Conservation (phyloP, 2,888 invertebrate species). For the Carcina quercana region DNA sequence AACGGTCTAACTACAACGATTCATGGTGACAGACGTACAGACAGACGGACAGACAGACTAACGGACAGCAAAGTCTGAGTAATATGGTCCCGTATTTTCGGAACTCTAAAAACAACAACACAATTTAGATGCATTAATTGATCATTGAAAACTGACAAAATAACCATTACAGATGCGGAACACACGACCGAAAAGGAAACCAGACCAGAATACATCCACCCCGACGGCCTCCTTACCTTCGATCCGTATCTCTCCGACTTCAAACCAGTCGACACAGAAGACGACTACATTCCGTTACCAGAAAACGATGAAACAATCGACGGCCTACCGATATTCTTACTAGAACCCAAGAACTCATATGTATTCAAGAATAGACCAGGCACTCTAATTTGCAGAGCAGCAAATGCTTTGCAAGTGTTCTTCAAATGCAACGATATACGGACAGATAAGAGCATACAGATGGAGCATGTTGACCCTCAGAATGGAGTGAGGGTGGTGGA, state of each 20-base stretch:
- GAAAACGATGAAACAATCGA: conserved; percentile 78
- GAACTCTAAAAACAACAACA: too few species aligned
- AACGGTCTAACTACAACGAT: too few species aligned
- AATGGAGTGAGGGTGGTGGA: conserved; percentile 86
- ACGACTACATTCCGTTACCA: conserved; percentile 65
- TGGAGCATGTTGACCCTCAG: conserved; percentile 86
- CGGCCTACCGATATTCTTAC: conserved; percentile 87
- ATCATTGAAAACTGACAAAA: too few species aligned
- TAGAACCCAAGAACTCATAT: conserved; percentile 90
- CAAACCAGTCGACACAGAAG: conserved; percentile 56
- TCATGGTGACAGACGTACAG: too few species aligned
- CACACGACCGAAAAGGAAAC: conserved; percentile 56
- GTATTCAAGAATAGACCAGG: conserved; percentile 94
- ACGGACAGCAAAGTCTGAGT: too few species aligned
- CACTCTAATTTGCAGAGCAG: conserved; percentile 89
- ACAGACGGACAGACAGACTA: too few species aligned
- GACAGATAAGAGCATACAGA: conserved; percentile 72
- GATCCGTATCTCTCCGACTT: conserved; percentile 63
- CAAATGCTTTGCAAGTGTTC: conserved; percentile 87
- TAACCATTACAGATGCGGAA: conserved; percentile 54
- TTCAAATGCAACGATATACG: conserved; percentile 86
- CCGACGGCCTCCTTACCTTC: conserved; percentile 55
- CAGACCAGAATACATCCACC: conserved; percentile 62
- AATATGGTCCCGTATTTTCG: too few species aligned
- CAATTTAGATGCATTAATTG: too few species aligned